Conservation (phyloP, 35 echinoderm and acorn worm genomes). For the Apostichopus californicus region DNA sequence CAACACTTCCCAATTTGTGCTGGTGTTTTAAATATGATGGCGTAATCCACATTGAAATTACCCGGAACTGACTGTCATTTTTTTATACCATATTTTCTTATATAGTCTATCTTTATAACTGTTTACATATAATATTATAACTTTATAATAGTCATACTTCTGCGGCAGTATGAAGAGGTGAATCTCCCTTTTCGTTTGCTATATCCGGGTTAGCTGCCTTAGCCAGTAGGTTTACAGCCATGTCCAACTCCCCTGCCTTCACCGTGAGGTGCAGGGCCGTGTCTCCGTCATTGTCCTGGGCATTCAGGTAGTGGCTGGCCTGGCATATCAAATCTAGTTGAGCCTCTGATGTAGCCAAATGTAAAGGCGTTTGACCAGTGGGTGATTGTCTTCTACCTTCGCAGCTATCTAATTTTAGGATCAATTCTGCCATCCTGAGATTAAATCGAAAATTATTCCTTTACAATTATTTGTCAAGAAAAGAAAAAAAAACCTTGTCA, state of each 20-base stretch:
- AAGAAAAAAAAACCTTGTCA: no score
- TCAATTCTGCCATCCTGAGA: neutral
- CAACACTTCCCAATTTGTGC: no score
- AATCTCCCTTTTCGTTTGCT: neutral
- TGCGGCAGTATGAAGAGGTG: neutral
- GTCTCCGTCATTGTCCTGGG: neutral
- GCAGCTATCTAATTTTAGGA: neutral
- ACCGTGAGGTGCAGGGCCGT: neutral
- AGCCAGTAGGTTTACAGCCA: neutral
- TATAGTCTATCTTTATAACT: no score
- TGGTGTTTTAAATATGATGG: no score
- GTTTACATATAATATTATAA: no score
- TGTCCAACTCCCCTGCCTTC: neutral
- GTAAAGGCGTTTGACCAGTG: neutral
- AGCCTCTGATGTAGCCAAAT: neutral
- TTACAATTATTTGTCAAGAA: no score
- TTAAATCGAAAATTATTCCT: no score
- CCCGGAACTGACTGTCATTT: no score
- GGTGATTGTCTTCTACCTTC: neutral
- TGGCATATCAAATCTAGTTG: neutral
- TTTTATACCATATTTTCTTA: no score
- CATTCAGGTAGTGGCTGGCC: neutral
- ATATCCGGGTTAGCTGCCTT: neutral
- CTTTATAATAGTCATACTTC: neutral
- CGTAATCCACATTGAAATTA: no score